Conservation (phyloP, 2,797 vertebrate genomes). For the Perodicticus potto region DNA sequence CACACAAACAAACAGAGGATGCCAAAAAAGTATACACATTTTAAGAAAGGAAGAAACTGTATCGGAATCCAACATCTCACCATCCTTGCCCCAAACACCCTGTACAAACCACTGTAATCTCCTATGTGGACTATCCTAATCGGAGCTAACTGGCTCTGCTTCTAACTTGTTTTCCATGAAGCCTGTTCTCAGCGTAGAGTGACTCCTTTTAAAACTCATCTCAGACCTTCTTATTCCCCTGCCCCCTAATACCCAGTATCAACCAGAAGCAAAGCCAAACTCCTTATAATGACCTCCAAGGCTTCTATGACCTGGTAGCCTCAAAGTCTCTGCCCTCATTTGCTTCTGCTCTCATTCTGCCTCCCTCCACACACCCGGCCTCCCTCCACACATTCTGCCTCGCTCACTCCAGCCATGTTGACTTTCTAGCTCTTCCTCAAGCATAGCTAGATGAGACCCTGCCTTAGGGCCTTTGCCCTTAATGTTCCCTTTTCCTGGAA, state of each 20-base stretch:
- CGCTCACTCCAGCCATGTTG: not conserved
- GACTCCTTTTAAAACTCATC: not conserved
- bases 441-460: no score
- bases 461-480: not conserved
- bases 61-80: not conserved
- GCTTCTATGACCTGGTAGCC: no score
- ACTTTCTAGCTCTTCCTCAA: not conserved
- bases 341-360: no score
- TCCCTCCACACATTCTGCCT: not conserved
- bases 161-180: not conserved
- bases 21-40: no score
- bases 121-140: not conserved
- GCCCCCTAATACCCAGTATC: not conserved
- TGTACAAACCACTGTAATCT: not conserved
- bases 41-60: no score
- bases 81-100: not conserved
- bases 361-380: not conserved
- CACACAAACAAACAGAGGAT: no score
- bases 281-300: not conserved
- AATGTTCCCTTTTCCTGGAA: not conserved
- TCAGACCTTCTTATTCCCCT: not conserved
- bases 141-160: not conserved
- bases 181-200: not conserved
- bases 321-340: accelerated
- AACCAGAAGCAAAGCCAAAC: not conserved